Evolutionary conservation across 2,888 invertebrate genomes (phyloP), one percentile per base, ranked within the genome.

Genomic region (Aleiodes alternator): DNA sequence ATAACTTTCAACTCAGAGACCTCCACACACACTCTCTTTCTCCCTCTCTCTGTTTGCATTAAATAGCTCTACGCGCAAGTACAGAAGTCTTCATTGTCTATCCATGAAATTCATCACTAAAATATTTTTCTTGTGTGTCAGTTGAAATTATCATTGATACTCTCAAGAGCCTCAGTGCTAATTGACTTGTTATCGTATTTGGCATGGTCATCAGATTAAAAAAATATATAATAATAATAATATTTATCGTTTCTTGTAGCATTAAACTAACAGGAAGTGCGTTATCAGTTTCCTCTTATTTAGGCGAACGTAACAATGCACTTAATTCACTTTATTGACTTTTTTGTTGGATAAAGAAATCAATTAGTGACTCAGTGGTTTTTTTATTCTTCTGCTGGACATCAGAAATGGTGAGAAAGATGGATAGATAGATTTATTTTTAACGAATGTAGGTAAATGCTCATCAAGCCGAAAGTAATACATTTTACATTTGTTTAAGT

Each of bases 41-140:
- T 34, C 34, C 3, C 34, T 66, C 43, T 38, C 48, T 48, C 43
- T 23, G 16, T 23, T 71, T 57, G 50, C 59, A 71, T 31, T 71
- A 31, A 64, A 64, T 34, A 64, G 16, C 64, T 48, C 34, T 43
- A 38, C 43, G 16, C 64, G 16, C 64, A 64, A 48, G 9, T 48
- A 64, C 64, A 43, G 64, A 64, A 64, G 64, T 64, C 64, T 64
- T 64, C 64, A 64, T 64, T 64, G 64, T 64, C 43, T 34, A 48
- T 64, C 43, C 64, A 64, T 34, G 43, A 64, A 23, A 64, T 64
- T 48, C 64, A 64, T 64, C 64, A 64, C 23, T 64, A 38, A n/a
- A 38, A 64, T 64, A 64, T 43, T 11, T 43, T 4, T 8, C 11
- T 11, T 4, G 61, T 59, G 5, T 51, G 50, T 29, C 23, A 14